These are phyloP conservation scores for Atlantisia rogersi DNA, from an alignment of 2,113 vertebrate genomes.

Conservation along the genomic window DNA sequence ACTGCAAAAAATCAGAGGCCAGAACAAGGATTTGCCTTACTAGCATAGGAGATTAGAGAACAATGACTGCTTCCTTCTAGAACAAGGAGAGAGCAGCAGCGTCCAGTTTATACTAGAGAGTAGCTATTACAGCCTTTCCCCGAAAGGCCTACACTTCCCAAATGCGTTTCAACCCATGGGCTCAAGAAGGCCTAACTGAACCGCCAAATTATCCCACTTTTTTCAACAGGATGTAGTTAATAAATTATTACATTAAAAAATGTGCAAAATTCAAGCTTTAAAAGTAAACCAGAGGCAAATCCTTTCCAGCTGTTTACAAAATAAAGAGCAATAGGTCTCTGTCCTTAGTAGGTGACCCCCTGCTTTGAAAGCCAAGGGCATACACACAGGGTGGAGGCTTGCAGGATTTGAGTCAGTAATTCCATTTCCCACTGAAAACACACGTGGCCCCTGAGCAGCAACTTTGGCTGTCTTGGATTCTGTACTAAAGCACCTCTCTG, in stretches of 20 bases:
- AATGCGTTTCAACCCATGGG: accelerated
- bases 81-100: not conserved
- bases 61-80: not conserved
- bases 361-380: not conserved
- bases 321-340: not conserved
- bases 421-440: not conserved
- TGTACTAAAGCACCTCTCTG: not conserved
- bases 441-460: not conserved
- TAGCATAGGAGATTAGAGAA: not conserved
- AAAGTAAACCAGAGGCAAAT: not conserved
- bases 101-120: not conserved
- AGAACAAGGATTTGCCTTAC: not conserved
- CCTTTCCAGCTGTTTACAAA: not conserved
- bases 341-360: not conserved
- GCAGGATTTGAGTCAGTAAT: not conserved
- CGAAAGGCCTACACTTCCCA: not conserved
- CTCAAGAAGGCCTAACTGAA: not conserved
- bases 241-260: not conserved
- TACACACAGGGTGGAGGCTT: not conserved
- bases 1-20: not conserved
- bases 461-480: not conserved
- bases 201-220: not conserved
- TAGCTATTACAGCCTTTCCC: not conserved
- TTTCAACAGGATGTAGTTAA: not conserved
- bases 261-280: not conserved